These are phyloP conservation scores for Idaea dimidiata DNA, from an alignment of 2,888 invertebrate genomes.

Conservation along the genomic window DNA sequence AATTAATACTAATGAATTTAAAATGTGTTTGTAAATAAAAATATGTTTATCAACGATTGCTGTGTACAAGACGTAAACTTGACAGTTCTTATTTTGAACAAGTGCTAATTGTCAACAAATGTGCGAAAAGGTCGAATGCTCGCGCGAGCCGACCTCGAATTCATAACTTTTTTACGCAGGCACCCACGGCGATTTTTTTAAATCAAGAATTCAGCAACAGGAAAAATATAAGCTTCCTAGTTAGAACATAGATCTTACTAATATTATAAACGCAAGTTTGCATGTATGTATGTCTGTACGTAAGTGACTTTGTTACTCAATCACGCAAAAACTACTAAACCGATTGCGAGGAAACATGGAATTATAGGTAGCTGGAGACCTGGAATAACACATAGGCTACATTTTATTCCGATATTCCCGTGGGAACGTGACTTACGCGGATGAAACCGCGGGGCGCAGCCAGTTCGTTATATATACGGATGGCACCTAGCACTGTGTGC, in stretches of 20 bases:
- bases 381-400: too few relatives aligned
- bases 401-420: too few relatives aligned
- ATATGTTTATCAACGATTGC: constrained; percentile 33
- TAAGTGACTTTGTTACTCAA: neutral
- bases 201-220: constrained; percentile 19
- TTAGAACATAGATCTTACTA: neutral
- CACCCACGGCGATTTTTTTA: neutral
- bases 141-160: neutral
- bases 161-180: neutral
- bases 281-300: too few relatives aligned
- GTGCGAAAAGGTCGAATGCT: neutral
- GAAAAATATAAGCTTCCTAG: constrained; percentile 21
- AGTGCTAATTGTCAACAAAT: constrained; percentile 4
- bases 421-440: too few relatives aligned
- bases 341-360: too few relatives aligned
- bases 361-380: too few relatives aligned
- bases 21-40: constrained; percentile 27
- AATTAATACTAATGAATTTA: constrained; percentile 33
- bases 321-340: too few relatives aligned
- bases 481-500: neutral
- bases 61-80: constrained; percentile 36
- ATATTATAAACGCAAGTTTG: neutral
- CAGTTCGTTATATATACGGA: neutral
- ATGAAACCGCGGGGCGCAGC: too few relatives aligned
- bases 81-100: constrained; percentile 42